These are phyloP conservation scores for Stylophora pistillata DNA, from an alignment of 64 coral and sea anemone genomes.

Conservation along the genomic window DNA sequence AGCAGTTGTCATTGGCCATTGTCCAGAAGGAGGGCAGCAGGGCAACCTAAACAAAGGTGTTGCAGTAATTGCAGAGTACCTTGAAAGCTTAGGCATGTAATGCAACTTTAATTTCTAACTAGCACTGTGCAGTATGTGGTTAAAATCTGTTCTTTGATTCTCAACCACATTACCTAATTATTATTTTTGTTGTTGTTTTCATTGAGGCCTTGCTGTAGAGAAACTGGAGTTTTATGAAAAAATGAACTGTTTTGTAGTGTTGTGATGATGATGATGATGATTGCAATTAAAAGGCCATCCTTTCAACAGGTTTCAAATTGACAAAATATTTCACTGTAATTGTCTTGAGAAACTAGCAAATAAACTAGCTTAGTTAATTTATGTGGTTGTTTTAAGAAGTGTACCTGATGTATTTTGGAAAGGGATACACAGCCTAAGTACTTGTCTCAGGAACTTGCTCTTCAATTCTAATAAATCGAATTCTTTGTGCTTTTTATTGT, in stretches of 20 bases:
- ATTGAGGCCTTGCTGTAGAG: conserved; percentile 16
- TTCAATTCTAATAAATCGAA: background rate
- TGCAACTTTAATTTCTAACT: background rate
- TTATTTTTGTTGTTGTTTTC: background rate
- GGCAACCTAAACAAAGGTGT: conserved; percentile 54
- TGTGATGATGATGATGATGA: background rate
- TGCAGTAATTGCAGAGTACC: conserved; percentile 40
- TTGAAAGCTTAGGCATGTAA: conserved; percentile 52
- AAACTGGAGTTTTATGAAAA: conserved; percentile 9
- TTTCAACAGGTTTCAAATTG: background rate
- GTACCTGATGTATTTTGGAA: background rate
- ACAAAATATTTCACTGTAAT: background rate
- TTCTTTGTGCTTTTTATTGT: background rate
- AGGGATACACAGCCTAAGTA: background rate
- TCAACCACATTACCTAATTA: conserved; percentile 1
- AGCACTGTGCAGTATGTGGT: background rate
- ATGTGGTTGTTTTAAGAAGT: background rate
- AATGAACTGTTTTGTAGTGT: conserved; percentile 8
- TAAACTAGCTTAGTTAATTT: background rate
- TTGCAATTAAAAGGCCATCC: background rate
- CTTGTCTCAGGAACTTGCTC: background rate
- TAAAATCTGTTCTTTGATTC: background rate
- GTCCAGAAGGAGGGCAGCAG: conserved; percentile 38
- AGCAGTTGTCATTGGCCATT: conserved; percentile 66
- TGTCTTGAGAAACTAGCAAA: background rate